phyloP scores from a whole-genome alignment of 1,140 invertebrate species.

The Euura lappo region DNA sequence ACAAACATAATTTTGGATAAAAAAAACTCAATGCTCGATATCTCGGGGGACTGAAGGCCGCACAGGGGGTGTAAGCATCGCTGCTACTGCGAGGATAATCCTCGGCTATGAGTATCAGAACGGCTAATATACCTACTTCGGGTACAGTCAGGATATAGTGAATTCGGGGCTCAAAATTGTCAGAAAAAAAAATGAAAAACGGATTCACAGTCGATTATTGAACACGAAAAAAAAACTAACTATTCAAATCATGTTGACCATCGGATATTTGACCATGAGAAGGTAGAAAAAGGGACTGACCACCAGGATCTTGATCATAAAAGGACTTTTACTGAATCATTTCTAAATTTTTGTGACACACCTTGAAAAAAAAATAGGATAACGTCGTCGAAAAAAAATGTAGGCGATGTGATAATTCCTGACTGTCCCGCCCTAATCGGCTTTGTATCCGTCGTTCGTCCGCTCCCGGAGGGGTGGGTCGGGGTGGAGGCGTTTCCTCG shows the following conservation, averaged over 20 bases:
- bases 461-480: neutral
- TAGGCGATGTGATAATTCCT: constrained; percentile 45
- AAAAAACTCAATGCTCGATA: no score
- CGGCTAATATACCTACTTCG: constrained; percentile 29
- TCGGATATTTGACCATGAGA: no score
- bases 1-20: no score
- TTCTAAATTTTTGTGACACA: no score
- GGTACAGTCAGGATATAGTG: neutral
- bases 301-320: no score
- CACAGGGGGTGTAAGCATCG: constrained; percentile 58
- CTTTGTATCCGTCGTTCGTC: constrained; percentile 44
- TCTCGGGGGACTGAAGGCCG: no score
- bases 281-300: no score
- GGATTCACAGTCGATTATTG: no score
- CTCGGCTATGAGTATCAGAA: constrained; percentile 50
- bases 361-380: no score
- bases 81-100: constrained; percentile 56
- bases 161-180: constrained; percentile 8
- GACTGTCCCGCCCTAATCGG: constrained; percentile 46
- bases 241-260: no score
- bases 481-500: constrained; percentile 24
- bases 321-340: no score
- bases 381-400: constrained; percentile 26
- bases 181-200: constrained; percentile 11
- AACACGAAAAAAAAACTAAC: no score